Conservation (phyloP, 2,797 vertebrate genomes). For the Cynopterus sphinx region DNA sequence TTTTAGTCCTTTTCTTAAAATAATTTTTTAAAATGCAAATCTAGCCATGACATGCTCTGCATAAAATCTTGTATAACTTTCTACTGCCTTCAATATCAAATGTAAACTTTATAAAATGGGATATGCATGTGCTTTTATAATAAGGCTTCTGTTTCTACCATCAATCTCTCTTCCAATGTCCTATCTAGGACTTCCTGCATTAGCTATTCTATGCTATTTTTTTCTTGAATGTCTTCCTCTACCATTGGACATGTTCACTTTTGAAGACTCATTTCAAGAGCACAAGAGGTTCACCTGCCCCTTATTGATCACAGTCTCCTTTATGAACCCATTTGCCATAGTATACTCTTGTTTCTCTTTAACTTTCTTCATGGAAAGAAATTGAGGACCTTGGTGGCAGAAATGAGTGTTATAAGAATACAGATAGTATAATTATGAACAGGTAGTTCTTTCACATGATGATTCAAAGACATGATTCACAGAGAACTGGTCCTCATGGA, state of each 20-base stretch:
- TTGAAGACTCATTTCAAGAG: background rate
- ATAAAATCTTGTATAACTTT: background rate
- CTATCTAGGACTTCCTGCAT: background rate
- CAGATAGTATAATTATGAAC: background rate
- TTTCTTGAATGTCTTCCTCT: background rate
- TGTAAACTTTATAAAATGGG: background rate
- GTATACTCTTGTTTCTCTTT: background rate
- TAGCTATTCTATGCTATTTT: background rate
- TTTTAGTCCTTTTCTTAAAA: background rate
- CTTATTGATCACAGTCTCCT: background rate
- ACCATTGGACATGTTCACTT: background rate
- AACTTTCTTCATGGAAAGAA: background rate
- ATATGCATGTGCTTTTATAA: background rate
- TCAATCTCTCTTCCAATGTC: background rate
- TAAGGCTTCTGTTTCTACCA: background rate
- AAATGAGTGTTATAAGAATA: background rate
- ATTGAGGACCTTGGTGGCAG: background rate
- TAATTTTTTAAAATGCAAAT: background rate
- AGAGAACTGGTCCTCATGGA: background rate
- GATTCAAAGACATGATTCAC: background rate
- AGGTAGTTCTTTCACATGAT: background rate
- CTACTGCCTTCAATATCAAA: background rate
- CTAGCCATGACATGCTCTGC: accelerated
- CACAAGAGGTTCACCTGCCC: background rate
- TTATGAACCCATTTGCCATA: background rate